Evolutionary conservation across 2,797 vertebrate species (phyloP).

Genomic region (Nothura maculosa): DNA sequence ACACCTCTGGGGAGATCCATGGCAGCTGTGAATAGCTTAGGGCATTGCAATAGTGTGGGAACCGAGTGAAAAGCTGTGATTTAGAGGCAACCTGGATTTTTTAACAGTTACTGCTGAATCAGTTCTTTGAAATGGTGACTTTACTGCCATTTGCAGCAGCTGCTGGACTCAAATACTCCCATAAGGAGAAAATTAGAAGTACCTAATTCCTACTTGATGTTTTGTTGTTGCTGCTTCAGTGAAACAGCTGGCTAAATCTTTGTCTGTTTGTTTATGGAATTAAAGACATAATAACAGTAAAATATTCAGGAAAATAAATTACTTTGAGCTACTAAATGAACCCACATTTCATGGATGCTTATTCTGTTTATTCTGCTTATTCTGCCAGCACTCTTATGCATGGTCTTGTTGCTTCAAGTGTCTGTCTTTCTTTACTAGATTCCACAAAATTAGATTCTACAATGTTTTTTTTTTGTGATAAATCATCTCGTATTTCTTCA

Average conservation of each 20-base stretch:
- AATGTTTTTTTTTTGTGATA: background rate
- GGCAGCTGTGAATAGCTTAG: constrained; percentile 61
- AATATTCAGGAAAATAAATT: constrained; percentile 20
- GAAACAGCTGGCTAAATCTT: background rate
- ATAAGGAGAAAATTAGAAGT: constrained; percentile 56
- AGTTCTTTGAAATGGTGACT: constrained; percentile 65
- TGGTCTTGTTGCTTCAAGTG: background rate
- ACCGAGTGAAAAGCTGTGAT: constrained; percentile 46
- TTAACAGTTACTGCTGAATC: constrained; percentile 54
- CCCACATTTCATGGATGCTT: background rate
- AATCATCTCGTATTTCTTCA: background rate
- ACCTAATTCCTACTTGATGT: constrained; percentile 31
- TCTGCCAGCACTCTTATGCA: background rate
- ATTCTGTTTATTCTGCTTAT: too few species aligned
- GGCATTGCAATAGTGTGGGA: constrained; percentile 61
- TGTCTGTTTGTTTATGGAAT: background rate
- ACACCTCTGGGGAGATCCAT: constrained; percentile 55
- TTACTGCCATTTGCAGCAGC: constrained; percentile 63
- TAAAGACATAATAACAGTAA: constrained; percentile 2
- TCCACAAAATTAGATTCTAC: background rate
- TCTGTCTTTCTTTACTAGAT: background rate
- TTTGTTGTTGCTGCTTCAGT: constrained; percentile 4
- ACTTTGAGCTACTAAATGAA: background rate
- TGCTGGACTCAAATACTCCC: constrained; percentile 26
- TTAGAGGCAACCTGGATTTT: constrained; percentile 62